phyloP scores from a whole-genome alignment of 2,888 invertebrate species.

The Ptychoptera contaminata region DNA sequence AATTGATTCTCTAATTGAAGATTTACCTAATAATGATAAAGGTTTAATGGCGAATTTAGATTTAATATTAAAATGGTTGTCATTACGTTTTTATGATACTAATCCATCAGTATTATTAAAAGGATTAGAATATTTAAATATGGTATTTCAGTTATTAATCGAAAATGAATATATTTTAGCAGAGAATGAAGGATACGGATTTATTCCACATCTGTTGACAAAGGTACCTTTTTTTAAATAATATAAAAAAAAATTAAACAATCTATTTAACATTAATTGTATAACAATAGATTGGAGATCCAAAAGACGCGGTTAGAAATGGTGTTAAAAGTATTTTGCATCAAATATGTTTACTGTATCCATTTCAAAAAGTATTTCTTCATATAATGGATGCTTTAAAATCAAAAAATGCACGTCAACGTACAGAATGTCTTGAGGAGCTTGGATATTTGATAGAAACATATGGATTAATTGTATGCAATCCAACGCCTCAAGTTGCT shows the following conservation, averaged over 20 bases:
- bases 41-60: conserved; percentile 83
- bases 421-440: conserved; percentile 92
- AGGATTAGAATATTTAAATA: conserved; percentile 80
- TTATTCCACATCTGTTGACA: conserved; percentile 85
- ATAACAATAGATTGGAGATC: conserved; percentile 69
- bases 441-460: conserved; percentile 71
- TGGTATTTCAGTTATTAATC: conserved; percentile 66
- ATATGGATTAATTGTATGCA: conserved; percentile 71
- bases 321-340: conserved; percentile 75
- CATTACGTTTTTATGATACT: conserved; percentile 93
- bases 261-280: conserved; percentile 10
- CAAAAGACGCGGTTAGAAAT: conserved; percentile 86
- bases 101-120: conserved; percentile 94
- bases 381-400: conserved; percentile 90
- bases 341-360: conserved; percentile 71
- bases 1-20: conserved; percentile 76
- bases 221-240: conserved; percentile 44
- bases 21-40: conserved; percentile 58
- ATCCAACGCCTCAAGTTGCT: conserved; percentile 62
- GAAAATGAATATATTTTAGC: conserved; percentile 70
- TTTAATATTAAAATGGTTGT: conserved; percentile 90
- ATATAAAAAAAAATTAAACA: background rate
- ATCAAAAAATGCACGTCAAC: conserved; percentile 91
- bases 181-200: conserved; percentile 82
- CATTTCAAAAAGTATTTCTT: conserved; percentile 75